Conservation (phyloP, 2,113 vertebrate species). For the Atherinomorus stipes region DNA sequence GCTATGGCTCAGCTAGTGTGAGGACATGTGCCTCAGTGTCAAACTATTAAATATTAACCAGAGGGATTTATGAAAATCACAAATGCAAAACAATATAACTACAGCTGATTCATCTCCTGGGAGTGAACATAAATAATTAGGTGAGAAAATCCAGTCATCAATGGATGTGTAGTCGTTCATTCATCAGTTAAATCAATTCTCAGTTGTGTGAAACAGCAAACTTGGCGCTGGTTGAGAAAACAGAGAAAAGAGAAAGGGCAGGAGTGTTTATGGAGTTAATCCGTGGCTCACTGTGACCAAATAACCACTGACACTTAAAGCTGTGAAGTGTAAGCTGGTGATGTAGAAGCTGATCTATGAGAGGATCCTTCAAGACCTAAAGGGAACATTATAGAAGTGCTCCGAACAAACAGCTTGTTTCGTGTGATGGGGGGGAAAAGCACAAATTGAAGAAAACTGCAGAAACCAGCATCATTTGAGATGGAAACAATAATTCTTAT, state of each 20-base stretch:
- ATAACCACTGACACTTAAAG: slow-evolving; percentile 42
- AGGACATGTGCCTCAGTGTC: background rate
- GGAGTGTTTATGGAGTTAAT: slow-evolving; percentile 24
- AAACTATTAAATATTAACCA: background rate
- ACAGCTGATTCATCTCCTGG: background rate
- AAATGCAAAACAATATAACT: background rate
- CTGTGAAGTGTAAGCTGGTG: slow-evolving; percentile 28
- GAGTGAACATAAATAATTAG: background rate
- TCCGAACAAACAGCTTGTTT: background rate
- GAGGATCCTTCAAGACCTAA: background rate
- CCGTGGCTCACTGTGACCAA: slow-evolving; percentile 18
- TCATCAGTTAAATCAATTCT: background rate
- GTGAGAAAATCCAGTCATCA: background rate
- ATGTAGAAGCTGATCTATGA: background rate
- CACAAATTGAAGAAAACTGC: too few relatives aligned
- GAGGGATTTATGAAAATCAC: background rate
- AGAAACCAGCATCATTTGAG: background rate
- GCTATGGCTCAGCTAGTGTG: background rate
- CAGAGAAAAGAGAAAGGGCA: background rate
- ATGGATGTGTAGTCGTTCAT: background rate
- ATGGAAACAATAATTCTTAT: background rate
- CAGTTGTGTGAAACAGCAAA: background rate
- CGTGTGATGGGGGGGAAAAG: too few relatives aligned
- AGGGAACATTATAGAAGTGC: background rate
- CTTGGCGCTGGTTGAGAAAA: background rate